Evolutionary conservation across 2,113 vertebrate genomes (phyloP).

Genomic region (Platichthys flesus): DNA sequence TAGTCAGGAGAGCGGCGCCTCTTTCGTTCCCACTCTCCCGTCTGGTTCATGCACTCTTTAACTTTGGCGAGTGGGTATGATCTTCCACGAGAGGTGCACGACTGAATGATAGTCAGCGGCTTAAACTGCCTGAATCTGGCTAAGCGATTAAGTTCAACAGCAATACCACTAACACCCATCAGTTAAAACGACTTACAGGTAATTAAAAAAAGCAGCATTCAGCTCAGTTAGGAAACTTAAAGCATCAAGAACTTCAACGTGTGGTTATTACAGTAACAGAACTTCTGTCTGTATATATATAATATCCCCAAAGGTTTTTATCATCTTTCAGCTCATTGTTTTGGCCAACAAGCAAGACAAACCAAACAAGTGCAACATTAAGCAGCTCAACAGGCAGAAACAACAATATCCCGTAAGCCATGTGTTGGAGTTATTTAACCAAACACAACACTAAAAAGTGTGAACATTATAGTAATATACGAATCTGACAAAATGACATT

Average conservation of each 20-base stretch:
- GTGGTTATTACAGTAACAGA: too few species aligned
- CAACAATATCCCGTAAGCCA: conserved; percentile 23
- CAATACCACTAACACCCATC: too few species aligned
- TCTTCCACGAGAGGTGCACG: not conserved
- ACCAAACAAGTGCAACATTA: not conserved
- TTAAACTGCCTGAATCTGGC: not conserved
- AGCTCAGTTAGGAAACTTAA: too few species aligned
- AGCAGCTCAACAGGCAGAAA: not conserved
- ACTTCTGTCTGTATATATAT: too few species aligned
- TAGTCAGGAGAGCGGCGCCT: not conserved
- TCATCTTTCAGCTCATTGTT: not conserved
- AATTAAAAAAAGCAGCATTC: too few species aligned
- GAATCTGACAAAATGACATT: conserved; percentile 8
- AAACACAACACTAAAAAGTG: conserved; percentile 6
- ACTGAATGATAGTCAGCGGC: not conserved
- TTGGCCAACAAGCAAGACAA: too few species aligned
- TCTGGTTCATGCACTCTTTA: not conserved
- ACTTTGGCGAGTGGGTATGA: not conserved
- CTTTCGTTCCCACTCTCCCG: not conserved
- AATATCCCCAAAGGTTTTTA: not conserved
- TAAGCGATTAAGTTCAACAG: too few species aligned
- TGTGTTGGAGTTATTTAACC: conserved; percentile 38
- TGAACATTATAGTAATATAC: not conserved
- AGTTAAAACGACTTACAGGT: too few species aligned
- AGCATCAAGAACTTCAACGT: too few species aligned